phyloP scores from a whole-genome alignment of 1,140 invertebrate genomes.

The Drosophila mayri region DNA sequence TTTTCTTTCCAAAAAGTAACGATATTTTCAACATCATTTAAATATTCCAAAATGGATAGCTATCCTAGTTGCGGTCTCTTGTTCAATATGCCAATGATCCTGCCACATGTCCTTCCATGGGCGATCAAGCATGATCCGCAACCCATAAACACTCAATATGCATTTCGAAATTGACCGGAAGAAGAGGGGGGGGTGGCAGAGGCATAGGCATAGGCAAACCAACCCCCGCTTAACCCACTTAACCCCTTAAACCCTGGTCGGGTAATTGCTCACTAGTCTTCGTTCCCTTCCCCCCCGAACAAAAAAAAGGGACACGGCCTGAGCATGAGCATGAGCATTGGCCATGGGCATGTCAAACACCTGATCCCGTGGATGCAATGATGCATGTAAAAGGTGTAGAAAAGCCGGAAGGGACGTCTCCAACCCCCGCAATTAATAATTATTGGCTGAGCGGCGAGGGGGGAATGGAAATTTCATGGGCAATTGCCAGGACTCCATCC shows the following conservation, averaged over 20 bases:
- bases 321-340: not conserved
- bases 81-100: constrained; percentile 14
- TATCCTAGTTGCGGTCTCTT: constrained; percentile 30
- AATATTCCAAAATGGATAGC: not conserved
- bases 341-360: constrained; percentile 66
- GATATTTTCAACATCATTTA: not conserved
- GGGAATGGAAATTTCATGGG: constrained; percentile 75
- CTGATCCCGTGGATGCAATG: constrained; percentile 73
- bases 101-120: constrained; percentile 28
- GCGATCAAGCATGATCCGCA: constrained; percentile 72
- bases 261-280: constrained; percentile 22
- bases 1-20: not conserved
- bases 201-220: not conserved
- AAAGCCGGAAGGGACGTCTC: constrained; percentile 66
- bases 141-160: constrained; percentile 80
- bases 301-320: not conserved
- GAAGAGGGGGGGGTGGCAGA: constrained; percentile 11
- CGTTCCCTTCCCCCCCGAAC: not conserved
- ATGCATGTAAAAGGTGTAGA: constrained; percentile 82
- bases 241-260: constrained; percentile 31
- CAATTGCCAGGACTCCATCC: constrained; percentile 61
- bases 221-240: constrained; percentile 46
- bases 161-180: constrained; percentile 79
- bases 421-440: constrained; percentile 75
- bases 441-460: constrained; percentile 47